Percentiles rank a stretch among this genome's conserved stretches.
Evolutionary conservation across 2,888 invertebrate genomes (phyloP).

Genomic region (Meghimatium bilineatum): DNA sequence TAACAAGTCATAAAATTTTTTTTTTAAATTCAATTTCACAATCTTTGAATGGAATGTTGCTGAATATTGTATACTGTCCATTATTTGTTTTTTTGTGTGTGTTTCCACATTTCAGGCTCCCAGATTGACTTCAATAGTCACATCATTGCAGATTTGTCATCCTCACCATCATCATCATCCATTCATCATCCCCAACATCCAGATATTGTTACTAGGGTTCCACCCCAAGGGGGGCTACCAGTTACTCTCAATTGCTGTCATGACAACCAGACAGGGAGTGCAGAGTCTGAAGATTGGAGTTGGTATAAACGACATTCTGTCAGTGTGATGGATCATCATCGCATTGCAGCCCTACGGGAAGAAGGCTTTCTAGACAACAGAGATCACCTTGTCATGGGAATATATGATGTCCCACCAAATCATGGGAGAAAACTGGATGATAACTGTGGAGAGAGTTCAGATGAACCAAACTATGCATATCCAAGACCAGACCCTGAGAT

Average conservation of each 20-base stretch:
- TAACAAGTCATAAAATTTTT: not conserved
- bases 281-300: slow-evolving; percentile 58
- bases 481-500: slow-evolving; percentile 29
- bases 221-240: slow-evolving; percentile 35
- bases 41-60: not conserved
- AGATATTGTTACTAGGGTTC: slow-evolving; percentile 21
- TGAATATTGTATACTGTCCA: not conserved
- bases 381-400: slow-evolving; percentile 59
- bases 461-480: slow-evolving; percentile 27
- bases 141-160: slow-evolving; percentile 43
- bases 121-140: slow-evolving; percentile 48
- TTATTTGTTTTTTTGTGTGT: slow-evolving; percentile 34
- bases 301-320: slow-evolving; percentile 70
- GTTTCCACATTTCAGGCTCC: slow-evolving; percentile 45
- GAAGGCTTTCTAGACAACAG: slow-evolving; percentile 56
- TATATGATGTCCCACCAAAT: slow-evolving; percentile 70
- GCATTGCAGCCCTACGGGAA: slow-evolving; percentile 59
- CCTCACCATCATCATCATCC: slow-evolving; percentile 45
- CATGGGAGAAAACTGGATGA: slow-evolving; percentile 60
- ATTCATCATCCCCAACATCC: slow-evolving; percentile 33
- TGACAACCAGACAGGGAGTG: slow-evolving; percentile 45
- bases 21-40: not conserved
- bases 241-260: slow-evolving; percentile 46
- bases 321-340: slow-evolving; percentile 67
- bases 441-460: not conserved